These are phyloP conservation scores for Agonopterix arenella DNA, from an alignment of 2,888 invertebrate species.

Conservation along the genomic window DNA sequence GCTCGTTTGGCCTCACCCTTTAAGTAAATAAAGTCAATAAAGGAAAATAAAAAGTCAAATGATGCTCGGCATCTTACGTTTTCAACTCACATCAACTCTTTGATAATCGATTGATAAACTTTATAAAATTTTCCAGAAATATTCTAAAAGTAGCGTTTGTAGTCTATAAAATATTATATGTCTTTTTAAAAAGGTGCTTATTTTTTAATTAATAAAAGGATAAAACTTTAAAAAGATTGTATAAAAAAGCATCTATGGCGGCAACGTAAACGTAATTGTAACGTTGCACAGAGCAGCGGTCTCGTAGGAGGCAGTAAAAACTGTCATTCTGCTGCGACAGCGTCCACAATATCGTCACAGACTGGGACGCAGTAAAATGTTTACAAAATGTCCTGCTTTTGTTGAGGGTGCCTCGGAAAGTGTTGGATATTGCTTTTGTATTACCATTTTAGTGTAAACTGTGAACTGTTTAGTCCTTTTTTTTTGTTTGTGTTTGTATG, in stretches of 20 bases:
- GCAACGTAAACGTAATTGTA: slow-evolving; percentile 26
- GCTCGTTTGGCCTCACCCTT: too few relatives aligned
- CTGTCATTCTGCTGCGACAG: slow-evolving; percentile 61
- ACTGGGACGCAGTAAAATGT: slow-evolving; percentile 70
- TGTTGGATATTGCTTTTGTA: slow-evolving; percentile 62
- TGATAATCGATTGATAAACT: too few relatives aligned
- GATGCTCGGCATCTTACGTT: too few relatives aligned
- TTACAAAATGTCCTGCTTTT: slow-evolving; percentile 68
- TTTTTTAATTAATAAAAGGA: too few relatives aligned
- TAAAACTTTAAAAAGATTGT: neutral
- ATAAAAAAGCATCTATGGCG: slow-evolving; percentile 25
- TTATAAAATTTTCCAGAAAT: too few relatives aligned
- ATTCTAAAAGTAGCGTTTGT: too few relatives aligned
- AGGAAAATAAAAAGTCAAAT: too few relatives aligned
- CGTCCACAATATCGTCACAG: slow-evolving; percentile 69
- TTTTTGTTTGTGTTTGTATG: too few relatives aligned
- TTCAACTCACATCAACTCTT: too few relatives aligned
- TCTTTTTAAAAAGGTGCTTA: too few relatives aligned
- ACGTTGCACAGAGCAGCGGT: slow-evolving; percentile 35
- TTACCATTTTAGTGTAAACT: slow-evolving; percentile 47
- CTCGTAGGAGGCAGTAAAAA: slow-evolving; percentile 63
- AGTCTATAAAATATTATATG: too few relatives aligned
- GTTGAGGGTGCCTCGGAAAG: slow-evolving; percentile 45
- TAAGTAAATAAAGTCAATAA: too few relatives aligned
- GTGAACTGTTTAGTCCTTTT: slow-evolving; percentile 15